Base-by-base conservation (phyloP, 2,797 vertebrate species). In the Bufotes viridis region DNA sequence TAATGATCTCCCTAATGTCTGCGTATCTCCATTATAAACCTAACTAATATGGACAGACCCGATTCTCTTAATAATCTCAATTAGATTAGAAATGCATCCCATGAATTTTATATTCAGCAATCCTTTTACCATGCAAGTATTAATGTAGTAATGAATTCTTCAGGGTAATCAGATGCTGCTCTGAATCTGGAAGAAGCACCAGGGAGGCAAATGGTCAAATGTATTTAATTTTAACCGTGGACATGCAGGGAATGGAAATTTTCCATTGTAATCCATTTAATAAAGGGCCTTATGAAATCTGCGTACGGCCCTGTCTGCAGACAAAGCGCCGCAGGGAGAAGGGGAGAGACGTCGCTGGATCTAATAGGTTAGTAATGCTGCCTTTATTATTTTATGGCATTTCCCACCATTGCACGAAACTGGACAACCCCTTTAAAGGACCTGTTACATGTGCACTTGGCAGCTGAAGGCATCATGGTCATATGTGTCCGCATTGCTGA, bases 121-220 rank as follows among this genome's bases (percentile, higher is more conserved):
- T 78, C 61, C 81, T 69, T 49, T 84, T 84, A 78, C 17, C 58
- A 51, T 51, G 42, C 69, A 53, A 20, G 78, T 74, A 75, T 85
- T 85, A 88, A 88, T 88, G 78, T 61, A 74, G 42, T 88, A 88
- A 88, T 88, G 53, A 88, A 80, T 80, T 69, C 63, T 74, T 20
- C 7, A 60, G 10, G 49, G 65, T 60, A 34, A 88, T 85, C 34
- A 63, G 49, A 85, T 72, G 17, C 14, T 2, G 51, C 13, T 26
- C 10, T 6, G 29, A 78, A 81, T 88, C 58, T 84, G 49, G 2
- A 24, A 15, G 51, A 70, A 18, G 34, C 29, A 42, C 0, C 20
- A 65, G 7, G 13, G 15, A 61, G 34, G 74, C 22, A 20, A 60
- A 17, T 63, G 18, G 17, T 74, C n/a, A 70, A 18, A 69, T 34